Evolutionary conservation across 2,797 vertebrate genomes (phyloP).

Genomic region (Tenualosa thibaudeaui): DNA sequence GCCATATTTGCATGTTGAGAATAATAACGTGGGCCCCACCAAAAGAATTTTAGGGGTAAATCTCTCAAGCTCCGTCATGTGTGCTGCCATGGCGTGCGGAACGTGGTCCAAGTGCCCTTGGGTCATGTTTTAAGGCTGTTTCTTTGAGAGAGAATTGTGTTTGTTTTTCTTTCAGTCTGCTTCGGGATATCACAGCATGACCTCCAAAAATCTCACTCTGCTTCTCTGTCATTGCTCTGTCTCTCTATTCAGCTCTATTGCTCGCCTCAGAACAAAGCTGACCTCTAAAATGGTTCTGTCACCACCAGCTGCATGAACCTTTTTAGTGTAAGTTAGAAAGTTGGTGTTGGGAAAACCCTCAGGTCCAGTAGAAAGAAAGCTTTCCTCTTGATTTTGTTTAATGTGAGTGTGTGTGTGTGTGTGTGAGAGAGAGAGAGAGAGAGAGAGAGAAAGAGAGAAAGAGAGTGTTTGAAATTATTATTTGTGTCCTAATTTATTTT

Average conservation of each 20-base stretch:
- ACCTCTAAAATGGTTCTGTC: neutral
- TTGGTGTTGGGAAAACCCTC: neutral
- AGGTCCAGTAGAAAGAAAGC: neutral
- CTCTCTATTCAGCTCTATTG: neutral
- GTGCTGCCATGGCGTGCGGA: neutral
- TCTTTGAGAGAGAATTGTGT: neutral
- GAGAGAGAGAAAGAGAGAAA: too few species aligned
- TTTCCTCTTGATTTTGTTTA: neutral
- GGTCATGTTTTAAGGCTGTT: neutral
- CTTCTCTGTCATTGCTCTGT: neutral
- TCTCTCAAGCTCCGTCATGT: neutral
- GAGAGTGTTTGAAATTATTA: neutral
- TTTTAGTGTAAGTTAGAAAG: neutral
- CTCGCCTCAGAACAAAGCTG: neutral
- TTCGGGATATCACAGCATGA: neutral
- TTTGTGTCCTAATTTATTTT: slow-evolving; percentile 2
- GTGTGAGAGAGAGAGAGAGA: neutral
- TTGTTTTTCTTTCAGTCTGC: slow-evolving; percentile 5
- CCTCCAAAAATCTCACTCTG: neutral
- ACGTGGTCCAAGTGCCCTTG: neutral
- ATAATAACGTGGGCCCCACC: neutral
- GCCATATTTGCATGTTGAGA: neutral
- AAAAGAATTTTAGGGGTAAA: neutral
- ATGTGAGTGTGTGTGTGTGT: neutral
- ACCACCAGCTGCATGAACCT: neutral